phyloP scores from a whole-genome alignment of 1,140 invertebrate species.

The Plodia interpunctella region DNA sequence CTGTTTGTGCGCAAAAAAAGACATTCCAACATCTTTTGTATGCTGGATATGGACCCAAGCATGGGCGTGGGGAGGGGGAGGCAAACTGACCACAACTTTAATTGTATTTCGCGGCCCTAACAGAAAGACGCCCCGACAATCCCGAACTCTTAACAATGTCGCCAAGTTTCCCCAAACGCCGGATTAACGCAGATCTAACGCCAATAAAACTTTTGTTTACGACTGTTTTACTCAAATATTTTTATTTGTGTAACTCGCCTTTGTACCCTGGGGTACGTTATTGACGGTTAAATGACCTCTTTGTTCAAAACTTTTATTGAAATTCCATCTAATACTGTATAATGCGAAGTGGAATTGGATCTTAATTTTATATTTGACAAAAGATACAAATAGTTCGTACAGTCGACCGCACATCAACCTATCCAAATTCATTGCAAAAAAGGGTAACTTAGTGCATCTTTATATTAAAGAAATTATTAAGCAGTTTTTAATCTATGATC shows the following conservation, averaged over 20 bases:
- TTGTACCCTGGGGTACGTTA: neutral
- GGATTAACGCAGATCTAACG: constrained; percentile 6
- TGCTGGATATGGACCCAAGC: neutral
- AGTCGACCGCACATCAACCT: no score
- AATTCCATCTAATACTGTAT: no score
- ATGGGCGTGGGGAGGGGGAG: neutral
- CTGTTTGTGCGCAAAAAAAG: neutral
- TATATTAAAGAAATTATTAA: no score
- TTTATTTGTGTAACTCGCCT: constrained; percentile 3
- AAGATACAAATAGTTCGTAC: no score
- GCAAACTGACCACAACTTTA: constrained; percentile 22
- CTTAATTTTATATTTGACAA: no score
- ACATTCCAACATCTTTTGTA: no score
- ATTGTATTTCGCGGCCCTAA: constrained; percentile 18
- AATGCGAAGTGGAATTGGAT: no score
- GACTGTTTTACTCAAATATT: constrained; percentile 1
- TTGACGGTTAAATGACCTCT: neutral
- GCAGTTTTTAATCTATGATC: no score
- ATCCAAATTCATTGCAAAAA: no score
- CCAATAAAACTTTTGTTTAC: constrained; percentile 13
- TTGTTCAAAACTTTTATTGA: no score
- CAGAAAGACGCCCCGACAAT: constrained; percentile 17
- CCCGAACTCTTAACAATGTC: constrained; percentile 15
- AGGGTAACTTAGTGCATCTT: no score
- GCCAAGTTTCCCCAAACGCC: neutral